Base-by-base conservation (phyloP, 2,797 vertebrate genomes). In the Agapornis canus region DNA sequence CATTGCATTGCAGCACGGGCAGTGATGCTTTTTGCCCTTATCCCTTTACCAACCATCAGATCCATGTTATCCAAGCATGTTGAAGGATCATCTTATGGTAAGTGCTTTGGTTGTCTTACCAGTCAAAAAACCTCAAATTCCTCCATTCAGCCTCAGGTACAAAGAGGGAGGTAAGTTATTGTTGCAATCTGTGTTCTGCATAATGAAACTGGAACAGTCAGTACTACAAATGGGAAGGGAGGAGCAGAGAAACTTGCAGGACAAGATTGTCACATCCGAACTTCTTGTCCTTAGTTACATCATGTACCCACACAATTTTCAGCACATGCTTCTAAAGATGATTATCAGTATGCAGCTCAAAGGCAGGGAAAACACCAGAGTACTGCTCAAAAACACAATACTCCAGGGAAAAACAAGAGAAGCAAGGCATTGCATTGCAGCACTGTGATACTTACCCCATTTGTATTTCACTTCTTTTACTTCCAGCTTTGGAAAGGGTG, bases 41-140 rank as follows among this genome's bases (percentile, higher is more conserved):
- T 99, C 51, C 99, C 99, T 9, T 96, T 99, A 98, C 98, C 99
- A 9, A 99, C 98, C 13, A 99, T 99, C 96, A 98, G 99, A 66
- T 99, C 99, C 8, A 97, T 99, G 95, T 97, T 99, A 86, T 99
- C 99, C 56, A 99, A 99, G 95, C 98, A 99, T 42, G 98, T 99
- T 2, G 96, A 97, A 60, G 98, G 97, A 59, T 98, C 98, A 12
- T 98, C 98, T 8, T 99, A 98, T 3, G 99, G 99, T 99, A 96
- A 98, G 98, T 94, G 71, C 39, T 71, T 77, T 43, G 2, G 10
- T 82, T 72, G 42, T 18, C n/a, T 56, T 65, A 70, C 25, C 0
- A 1, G 21, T 9, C 15, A 90, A 82, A 91, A 82, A 65, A 5
- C 0, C 42, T 42, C n/a, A 68, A 64, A 86, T 35, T n/a, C 18